Evolutionary conservation across 2,113 vertebrate species (phyloP).

Genomic region (Muscicapa adusta): DNA sequence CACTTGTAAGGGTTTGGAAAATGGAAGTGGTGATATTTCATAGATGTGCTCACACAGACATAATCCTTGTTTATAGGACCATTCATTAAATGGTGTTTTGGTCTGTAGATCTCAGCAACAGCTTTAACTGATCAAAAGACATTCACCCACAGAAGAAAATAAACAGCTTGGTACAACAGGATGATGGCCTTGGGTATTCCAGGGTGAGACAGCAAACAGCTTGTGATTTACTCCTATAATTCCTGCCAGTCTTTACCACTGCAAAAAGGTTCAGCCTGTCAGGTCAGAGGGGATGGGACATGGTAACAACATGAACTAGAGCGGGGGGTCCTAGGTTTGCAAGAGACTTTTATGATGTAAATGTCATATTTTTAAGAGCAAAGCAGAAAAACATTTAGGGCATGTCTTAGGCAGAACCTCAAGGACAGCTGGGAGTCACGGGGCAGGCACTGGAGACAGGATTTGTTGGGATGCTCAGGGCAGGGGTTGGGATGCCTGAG

Average conservation of each 20-base stretch:
- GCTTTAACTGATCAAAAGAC: not conserved
- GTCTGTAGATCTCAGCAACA: not conserved
- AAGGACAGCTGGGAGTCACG: not conserved
- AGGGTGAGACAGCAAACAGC: not conserved
- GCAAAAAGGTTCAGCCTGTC: not conserved
- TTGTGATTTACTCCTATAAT: not conserved
- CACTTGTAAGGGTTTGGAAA: not conserved
- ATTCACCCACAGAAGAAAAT: not conserved
- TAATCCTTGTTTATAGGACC: not conserved
- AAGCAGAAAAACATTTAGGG: not conserved
- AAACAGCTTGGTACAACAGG: not conserved
- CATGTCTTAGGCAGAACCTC: not conserved
- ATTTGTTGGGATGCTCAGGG: not conserved
- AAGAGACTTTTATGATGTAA: not conserved
- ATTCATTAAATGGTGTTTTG: not conserved
- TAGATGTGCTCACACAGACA: not conserved
- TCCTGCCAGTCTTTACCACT: not conserved
- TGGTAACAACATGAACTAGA: not conserved
- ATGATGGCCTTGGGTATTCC: not conserved
- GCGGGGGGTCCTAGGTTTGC: not conserved
- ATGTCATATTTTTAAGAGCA: not conserved
- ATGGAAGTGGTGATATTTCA: not conserved
- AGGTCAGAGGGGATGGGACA: not conserved
- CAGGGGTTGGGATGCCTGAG: not conserved
- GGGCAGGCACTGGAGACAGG: not conserved